phyloP scores from a whole-genome alignment of 1,140 invertebrate species.

The Penaeus vannamei region DNA sequence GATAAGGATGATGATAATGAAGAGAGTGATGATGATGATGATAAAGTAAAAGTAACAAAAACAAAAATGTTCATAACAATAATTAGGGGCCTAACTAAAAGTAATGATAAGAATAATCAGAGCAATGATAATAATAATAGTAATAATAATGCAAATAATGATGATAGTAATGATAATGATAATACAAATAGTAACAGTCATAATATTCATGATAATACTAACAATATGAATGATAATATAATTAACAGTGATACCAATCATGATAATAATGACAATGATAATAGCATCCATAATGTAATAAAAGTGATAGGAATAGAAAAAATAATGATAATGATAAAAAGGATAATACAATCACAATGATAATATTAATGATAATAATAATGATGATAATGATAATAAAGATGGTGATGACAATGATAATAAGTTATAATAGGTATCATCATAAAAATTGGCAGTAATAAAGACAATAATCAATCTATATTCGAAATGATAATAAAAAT shows the following conservation, averaged over 20 bases:
- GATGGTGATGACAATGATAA: constrained; percentile 16
- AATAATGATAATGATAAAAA: constrained; percentile 16
- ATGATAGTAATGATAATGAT: constrained; percentile 16
- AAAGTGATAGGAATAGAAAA: neutral
- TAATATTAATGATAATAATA: constrained; percentile 9
- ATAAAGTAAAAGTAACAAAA: too few relatives aligned
- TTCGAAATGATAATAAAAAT: neutral
- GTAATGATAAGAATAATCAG: neutral
- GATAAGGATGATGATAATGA: too few relatives aligned
- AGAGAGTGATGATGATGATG: too few relatives aligned
- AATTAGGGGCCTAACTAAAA: too few relatives aligned
- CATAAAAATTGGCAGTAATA: too few relatives aligned
- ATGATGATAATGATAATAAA: constrained; percentile 8
- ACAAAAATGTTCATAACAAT: too few relatives aligned
- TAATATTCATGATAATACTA: too few relatives aligned
- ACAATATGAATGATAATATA: too few relatives aligned
- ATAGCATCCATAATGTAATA: constrained; percentile 7
- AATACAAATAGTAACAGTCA: too few relatives aligned
- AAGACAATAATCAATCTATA: neutral
- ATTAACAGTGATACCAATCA: neutral
- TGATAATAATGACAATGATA: constrained; percentile 16
- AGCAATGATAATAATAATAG: constrained; percentile 16
- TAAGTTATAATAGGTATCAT: too few relatives aligned
- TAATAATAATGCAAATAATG: constrained; percentile 3
- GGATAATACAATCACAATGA: too few relatives aligned